phyloP scores from a whole-genome alignment of 2,797 vertebrate species.

The Adelosebastes latens region DNA sequence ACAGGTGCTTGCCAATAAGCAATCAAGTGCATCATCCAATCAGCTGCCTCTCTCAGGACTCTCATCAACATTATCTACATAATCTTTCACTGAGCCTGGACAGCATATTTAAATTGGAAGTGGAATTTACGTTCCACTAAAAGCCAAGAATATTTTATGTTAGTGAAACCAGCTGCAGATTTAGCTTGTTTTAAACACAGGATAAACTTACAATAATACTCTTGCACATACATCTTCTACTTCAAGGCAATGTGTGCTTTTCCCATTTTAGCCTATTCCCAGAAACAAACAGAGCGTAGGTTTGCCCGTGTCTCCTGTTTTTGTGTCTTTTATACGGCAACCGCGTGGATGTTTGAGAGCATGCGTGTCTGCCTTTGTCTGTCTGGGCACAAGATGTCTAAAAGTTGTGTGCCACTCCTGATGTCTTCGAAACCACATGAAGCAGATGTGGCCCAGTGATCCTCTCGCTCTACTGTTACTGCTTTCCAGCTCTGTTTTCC shows the following conservation, averaged over 20 bases:
- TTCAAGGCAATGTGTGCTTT: slow-evolving; percentile 12
- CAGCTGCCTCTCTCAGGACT: background rate
- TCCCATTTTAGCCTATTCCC: background rate
- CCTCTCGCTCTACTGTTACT: slow-evolving; percentile 36
- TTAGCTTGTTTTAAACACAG: slow-evolving; percentile 7
- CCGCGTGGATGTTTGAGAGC: slow-evolving; percentile 6
- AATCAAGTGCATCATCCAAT: slow-evolving; percentile 49
- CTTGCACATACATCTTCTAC: background rate
- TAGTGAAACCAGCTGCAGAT: slow-evolving; percentile 6
- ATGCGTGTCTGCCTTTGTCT: slow-evolving; percentile 17
- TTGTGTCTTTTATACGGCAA: background rate
- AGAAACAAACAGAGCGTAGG: background rate
- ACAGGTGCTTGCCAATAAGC: slow-evolving; percentile 58
- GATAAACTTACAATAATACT: slow-evolving; percentile 5
- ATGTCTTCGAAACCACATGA: slow-evolving; percentile 57
- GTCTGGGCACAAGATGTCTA: slow-evolving; percentile 28
- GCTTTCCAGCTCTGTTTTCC: slow-evolving; percentile 54
- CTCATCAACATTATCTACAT: background rate
- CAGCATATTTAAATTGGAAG: background rate
- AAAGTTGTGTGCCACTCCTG: slow-evolving; percentile 38
- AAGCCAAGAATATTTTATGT: slow-evolving; percentile 7
- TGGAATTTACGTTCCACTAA: background rate
- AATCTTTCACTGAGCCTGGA: background rate
- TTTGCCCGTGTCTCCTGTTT: background rate
- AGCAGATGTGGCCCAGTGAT: slow-evolving; percentile 44